Conservation (phyloP, 2,797 vertebrate species). For the Hippocampus kuda region DNA sequence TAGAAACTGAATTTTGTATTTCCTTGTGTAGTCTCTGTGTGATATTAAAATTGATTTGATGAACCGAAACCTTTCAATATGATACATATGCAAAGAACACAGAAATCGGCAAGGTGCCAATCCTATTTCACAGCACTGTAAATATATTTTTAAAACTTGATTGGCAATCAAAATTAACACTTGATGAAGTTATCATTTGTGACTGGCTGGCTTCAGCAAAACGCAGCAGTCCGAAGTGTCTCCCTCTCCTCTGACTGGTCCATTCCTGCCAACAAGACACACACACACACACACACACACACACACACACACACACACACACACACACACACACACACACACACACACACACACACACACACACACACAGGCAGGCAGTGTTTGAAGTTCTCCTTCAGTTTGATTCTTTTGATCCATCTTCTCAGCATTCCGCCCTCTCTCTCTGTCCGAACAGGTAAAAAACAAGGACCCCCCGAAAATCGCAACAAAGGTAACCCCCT, state of each 20-base stretch:
- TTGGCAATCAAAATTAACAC: no score
- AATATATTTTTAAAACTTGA: no score
- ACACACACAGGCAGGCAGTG: slow-evolving; percentile 50
- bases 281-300: slow-evolving; percentile 41
- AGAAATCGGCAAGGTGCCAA: no score
- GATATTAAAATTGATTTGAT: no score
- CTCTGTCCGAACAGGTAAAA: slow-evolving; percentile 99
- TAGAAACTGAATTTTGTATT: no score
- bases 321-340: slow-evolving; percentile 44
- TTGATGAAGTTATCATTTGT: no score
- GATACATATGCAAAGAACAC: no score
- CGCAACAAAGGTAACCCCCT: slow-evolving; percentile 99
- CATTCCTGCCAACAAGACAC: slow-evolving; percentile 50
- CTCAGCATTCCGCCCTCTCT: slow-evolving; percentile 85
- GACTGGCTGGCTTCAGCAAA: not conserved
- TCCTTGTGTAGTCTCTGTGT: no score
- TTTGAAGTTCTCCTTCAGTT: slow-evolving; percentile 61
- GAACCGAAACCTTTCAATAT: no score
- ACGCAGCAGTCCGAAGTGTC: not conserved
- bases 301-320: slow-evolving; percentile 44
- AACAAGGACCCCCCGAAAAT: slow-evolving; percentile 98
- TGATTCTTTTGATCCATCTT: slow-evolving; percentile 72
- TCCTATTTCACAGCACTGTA: no score
- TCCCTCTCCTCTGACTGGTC: slow-evolving; percentile 55
- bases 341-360: slow-evolving; percentile 16